phyloP scores from a whole-genome alignment of 2,113 vertebrate species.

The Peromyscus polionotus region DNA sequence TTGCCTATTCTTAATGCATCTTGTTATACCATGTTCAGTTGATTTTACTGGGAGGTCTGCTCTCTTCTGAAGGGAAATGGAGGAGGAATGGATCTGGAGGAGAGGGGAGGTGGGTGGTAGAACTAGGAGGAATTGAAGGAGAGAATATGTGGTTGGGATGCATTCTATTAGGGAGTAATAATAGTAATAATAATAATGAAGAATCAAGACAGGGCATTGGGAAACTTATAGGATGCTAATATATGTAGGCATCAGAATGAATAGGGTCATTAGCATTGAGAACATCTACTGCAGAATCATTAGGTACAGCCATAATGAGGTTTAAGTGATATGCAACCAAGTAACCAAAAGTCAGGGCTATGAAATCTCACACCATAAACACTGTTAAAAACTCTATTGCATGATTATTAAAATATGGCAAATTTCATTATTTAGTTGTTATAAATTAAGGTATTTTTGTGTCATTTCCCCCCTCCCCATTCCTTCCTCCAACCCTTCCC shows the following conservation, averaged over 20 bases:
- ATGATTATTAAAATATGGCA: slow-evolving; percentile 62
- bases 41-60: neutral
- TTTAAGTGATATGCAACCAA: neutral
- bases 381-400: neutral
- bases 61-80: neutral
- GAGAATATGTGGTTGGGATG: neutral
- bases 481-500: neutral
- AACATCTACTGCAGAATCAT: neutral
- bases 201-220: neutral
- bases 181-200: neutral
- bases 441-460: neutral
- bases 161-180: neutral
- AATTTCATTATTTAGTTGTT: neutral
- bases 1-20: neutral
- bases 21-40: neutral
- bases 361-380: neutral
- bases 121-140: neutral
- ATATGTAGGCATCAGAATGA: neutral
- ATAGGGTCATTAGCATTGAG: neutral
- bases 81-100: neutral
- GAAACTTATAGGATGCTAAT: neutral
- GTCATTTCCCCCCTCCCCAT: neutral
- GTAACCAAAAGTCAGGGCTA: neutral
- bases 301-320: neutral
- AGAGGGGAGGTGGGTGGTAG: neutral